Evolutionary conservation across 1,140 invertebrate species (phyloP).

Genomic region (Frieseomelitta varia): DNA sequence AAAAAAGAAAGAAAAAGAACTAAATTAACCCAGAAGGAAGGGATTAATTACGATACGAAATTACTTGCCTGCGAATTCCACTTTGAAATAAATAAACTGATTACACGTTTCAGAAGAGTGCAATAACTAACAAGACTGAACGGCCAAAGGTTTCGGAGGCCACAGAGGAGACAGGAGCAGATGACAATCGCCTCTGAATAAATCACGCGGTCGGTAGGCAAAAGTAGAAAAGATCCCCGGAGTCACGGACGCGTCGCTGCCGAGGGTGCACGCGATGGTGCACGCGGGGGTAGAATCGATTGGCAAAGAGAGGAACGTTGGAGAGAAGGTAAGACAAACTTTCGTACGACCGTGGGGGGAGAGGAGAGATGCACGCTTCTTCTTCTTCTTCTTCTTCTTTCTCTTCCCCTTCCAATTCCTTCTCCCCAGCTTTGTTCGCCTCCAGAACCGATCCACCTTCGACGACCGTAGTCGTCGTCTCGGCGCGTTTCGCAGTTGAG

Average conservation of each 20-base stretch:
- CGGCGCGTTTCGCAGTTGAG: slow-evolving; percentile 75
- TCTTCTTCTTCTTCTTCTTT: slow-evolving; percentile 22
- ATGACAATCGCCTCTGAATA: slow-evolving; percentile 69
- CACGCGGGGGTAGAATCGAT: slow-evolving; percentile 2
- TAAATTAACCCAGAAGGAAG: too few relatives aligned
- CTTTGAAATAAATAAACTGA: too few relatives aligned
- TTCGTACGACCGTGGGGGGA: slow-evolving; percentile 58
- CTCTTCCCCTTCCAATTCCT: not conserved
- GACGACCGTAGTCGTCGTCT: slow-evolving; percentile 57
- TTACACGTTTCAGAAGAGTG: too few relatives aligned
- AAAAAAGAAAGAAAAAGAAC: too few relatives aligned
- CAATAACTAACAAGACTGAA: too few relatives aligned
- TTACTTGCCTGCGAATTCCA: too few relatives aligned
- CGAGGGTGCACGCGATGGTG: not conserved
- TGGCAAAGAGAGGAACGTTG: not conserved
- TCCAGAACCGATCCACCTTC: slow-evolving; percentile 48
- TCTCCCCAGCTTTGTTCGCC: slow-evolving; percentile 27
- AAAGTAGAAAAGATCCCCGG: slow-evolving; percentile 15
- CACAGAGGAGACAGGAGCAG: not conserved
- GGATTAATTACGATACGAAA: too few relatives aligned
- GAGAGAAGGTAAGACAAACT: slow-evolving; percentile 72
- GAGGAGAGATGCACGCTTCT: slow-evolving; percentile 41
- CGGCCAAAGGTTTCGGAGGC: not conserved
- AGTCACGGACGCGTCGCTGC: not conserved
- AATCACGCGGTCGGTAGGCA: slow-evolving; percentile 66